Conservation (phyloP, 2,888 invertebrate genomes). For the Cinara cedri region DNA sequence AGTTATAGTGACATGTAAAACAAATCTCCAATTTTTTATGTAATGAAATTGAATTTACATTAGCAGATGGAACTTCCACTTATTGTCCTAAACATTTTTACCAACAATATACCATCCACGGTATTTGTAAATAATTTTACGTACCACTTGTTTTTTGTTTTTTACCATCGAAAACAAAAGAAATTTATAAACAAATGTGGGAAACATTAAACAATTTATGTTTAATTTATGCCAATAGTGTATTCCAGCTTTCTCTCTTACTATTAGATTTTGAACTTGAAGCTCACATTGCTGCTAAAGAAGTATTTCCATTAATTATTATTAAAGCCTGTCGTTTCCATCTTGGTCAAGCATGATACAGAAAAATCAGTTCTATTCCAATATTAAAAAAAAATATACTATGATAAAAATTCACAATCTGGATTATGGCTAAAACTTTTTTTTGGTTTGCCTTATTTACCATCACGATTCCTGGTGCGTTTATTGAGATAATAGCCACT, state of each 20-base stretch:
- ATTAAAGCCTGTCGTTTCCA: neutral
- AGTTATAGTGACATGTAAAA: neutral
- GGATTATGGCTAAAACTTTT: neutral
- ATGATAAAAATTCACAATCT: neutral
- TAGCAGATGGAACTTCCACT: neutral
- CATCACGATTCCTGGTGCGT: neutral
- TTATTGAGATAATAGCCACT: neutral
- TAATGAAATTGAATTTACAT: neutral
- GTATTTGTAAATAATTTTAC: neutral
- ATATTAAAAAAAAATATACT: neutral
- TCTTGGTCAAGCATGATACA: too few species aligned
- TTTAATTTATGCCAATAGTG: constrained; percentile 1
- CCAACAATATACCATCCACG: constrained; percentile 14
- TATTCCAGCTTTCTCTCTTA: neutral
- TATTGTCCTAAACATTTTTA: constrained; percentile 8
- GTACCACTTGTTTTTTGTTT: constrained; percentile 8
- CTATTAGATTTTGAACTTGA: neutral
- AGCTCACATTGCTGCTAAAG: neutral
- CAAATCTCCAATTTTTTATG: neutral
- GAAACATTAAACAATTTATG: neutral
- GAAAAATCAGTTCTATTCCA: neutral
- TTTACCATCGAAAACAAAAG: constrained; percentile 6
- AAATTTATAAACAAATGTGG: constrained; percentile 7
- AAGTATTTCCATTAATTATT: constrained; percentile 3
- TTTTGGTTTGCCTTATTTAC: neutral